A percentile compares a stretch with the other conserved stretches of the same genome.
Evolutionary conservation across 2,797 vertebrate genomes (phyloP).

Genomic region (Silurus lanzhouensis): DNA sequence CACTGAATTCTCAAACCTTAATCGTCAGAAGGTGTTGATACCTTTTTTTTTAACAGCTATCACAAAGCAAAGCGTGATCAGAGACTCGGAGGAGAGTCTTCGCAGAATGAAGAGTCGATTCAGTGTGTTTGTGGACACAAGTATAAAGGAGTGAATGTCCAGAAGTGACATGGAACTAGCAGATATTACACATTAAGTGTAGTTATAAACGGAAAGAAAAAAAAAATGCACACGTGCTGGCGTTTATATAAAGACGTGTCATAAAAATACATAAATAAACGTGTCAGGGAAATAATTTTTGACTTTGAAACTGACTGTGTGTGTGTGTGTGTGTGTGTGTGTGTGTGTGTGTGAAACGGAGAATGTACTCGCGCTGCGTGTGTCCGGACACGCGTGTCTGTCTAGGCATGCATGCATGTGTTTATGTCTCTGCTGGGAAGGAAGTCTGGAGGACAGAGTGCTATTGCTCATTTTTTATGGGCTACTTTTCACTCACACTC

Average conservation of each 20-base stretch:
- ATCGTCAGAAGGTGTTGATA: no score
- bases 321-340: neutral
- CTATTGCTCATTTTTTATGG: conserved; percentile 24
- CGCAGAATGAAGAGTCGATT: neutral
- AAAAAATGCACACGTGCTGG: rapidly evolving
- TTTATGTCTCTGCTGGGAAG: conserved; percentile 32
- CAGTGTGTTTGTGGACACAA: neutral
- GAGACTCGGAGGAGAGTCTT: no score
- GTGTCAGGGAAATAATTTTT: neutral
- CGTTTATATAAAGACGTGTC: neutral
- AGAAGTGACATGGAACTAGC: neutral
- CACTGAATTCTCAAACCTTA: no score
- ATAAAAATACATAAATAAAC: neutral
- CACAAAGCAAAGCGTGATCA: no score
- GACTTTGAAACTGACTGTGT: neutral
- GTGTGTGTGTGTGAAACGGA: neutral
- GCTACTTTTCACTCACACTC: neutral
- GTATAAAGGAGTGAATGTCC: neutral
- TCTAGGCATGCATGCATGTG: conserved; percentile 24
- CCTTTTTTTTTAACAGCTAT: no score
- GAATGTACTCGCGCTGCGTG: conserved; percentile 9
- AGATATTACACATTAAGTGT: neutral
- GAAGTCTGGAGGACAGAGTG: conserved; percentile 55
- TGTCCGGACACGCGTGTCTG: conserved; percentile 12
- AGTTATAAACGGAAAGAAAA: neutral